phyloP scores from a whole-genome alignment of 2,113 vertebrate species.

The Aythya baeri region DNA sequence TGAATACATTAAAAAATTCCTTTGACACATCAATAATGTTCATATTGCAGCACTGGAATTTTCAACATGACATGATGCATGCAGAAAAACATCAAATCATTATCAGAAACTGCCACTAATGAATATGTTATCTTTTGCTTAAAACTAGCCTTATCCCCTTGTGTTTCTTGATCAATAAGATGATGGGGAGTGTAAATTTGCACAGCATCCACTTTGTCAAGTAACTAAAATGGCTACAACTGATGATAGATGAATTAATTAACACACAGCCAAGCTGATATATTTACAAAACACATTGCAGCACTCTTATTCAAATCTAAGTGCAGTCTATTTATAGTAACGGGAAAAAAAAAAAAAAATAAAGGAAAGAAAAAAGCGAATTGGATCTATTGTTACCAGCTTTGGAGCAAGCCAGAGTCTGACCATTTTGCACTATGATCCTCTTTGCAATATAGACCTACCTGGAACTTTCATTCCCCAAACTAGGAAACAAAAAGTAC shows the following conservation, averaged over 20 bases:
- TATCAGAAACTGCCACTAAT: not conserved
- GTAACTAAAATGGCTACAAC: not conserved
- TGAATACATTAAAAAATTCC: not conserved
- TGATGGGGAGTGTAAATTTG: not conserved
- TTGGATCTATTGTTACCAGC: not conserved
- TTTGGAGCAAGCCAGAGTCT: not conserved
- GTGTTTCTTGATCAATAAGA: not conserved
- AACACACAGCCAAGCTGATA: not conserved
- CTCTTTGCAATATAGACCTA: not conserved
- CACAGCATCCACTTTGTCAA: not conserved
- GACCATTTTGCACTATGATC: not conserved
- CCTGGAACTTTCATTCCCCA: not conserved
- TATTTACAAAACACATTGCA: not conserved
- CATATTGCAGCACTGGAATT: not conserved
- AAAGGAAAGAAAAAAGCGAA: not conserved
- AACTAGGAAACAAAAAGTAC: accelerated
- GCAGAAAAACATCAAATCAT: not conserved
- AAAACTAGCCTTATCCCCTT: not conserved
- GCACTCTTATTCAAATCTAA: not conserved
- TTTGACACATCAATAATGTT: not conserved
- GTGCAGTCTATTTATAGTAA: not conserved
- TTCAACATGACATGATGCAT: not conserved
- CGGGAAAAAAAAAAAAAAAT: too few relatives aligned
- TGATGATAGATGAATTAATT: not conserved
- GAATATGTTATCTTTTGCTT: not conserved